Evolutionary conservation across 1,140 invertebrate species (phyloP).

Genomic region (Callitettix versicolor): DNA sequence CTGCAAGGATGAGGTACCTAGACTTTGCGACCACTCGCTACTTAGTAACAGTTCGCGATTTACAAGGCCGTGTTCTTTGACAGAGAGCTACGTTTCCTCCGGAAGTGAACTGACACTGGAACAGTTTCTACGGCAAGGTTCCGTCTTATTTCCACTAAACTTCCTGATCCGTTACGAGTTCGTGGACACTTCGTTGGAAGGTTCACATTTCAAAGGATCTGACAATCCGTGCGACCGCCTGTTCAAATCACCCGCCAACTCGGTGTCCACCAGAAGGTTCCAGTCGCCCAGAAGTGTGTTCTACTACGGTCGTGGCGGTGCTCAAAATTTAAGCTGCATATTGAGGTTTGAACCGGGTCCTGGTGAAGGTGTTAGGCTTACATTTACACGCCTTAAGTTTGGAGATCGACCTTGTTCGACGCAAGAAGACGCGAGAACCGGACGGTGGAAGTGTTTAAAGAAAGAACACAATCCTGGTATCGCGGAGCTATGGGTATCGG

Average conservation of each 20-base stretch:
- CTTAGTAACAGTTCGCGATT: constrained; percentile 60
- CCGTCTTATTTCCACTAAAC: constrained; percentile 62
- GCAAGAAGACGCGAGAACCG: constrained; percentile 49
- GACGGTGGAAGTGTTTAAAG: constrained; percentile 50
- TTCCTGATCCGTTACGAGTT: constrained; percentile 63
- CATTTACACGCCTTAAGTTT: constrained; percentile 48
- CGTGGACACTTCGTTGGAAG: constrained; percentile 42
- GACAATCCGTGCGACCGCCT: constrained; percentile 48
- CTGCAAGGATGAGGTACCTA: constrained; percentile 61
- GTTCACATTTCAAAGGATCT: constrained; percentile 40
- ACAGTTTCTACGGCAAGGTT: constrained; percentile 59
- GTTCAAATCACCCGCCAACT: constrained; percentile 34
- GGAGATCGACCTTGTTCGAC: constrained; percentile 54
- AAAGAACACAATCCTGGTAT: constrained; percentile 15
- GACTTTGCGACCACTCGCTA: constrained; percentile 61
- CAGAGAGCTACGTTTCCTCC: constrained; percentile 66
- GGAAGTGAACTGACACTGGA: constrained; percentile 59
- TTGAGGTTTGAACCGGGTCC: constrained; percentile 58
- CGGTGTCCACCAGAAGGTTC: constrained; percentile 45
- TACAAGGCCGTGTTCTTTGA: constrained; percentile 58
- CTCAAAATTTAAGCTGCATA: constrained; percentile 59
- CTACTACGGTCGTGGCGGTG: constrained; percentile 67
- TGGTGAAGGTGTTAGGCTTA: constrained; percentile 52
- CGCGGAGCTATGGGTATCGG: constrained; percentile 54
- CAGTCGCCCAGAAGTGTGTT: constrained; percentile 68